Evolutionary conservation across 2,113 vertebrate genomes (phyloP).

Genomic region (Myodes glareolus): DNA sequence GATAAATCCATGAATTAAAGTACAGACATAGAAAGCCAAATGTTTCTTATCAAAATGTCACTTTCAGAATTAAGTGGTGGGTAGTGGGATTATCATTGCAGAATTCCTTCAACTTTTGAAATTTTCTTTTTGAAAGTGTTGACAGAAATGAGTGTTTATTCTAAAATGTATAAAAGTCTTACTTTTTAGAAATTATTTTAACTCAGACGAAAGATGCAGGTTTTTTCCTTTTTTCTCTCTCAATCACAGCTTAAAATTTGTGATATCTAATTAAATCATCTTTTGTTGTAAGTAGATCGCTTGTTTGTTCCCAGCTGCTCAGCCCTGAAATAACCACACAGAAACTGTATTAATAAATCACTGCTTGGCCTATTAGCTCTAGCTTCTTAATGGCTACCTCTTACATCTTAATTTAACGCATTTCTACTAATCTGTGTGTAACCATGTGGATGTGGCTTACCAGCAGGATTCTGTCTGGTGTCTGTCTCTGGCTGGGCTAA

Average conservation of each 20-base stretch:
- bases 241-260: slow-evolving; percentile 27
- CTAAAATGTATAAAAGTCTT: slow-evolving; percentile 21
- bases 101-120: slow-evolving; percentile 29
- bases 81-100: neutral
- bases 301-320: too few relatives aligned
- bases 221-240: neutral
- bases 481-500: too few relatives aligned
- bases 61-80: neutral
- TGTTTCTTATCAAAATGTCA: neutral
- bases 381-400: too few relatives aligned
- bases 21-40: neutral
- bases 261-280: neutral
- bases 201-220: neutral
- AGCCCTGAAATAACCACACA: too few relatives aligned
- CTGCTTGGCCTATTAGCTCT: too few relatives aligned
- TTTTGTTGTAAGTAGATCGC: neutral
- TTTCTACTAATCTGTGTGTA: too few relatives aligned
- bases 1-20: neutral
- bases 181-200: neutral
- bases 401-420: too few relatives aligned
- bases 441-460: too few relatives aligned
- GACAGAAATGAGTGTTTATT: neutral
- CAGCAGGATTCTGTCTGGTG: too few relatives aligned
- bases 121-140: slow-evolving; percentile 8
- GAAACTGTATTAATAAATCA: too few relatives aligned